A percentile compares a stretch with the other conserved stretches of the same genome.
phyloP scores from a whole-genome alignment of 2,113 vertebrate genomes.

The Collichthys lucidus region DNA sequence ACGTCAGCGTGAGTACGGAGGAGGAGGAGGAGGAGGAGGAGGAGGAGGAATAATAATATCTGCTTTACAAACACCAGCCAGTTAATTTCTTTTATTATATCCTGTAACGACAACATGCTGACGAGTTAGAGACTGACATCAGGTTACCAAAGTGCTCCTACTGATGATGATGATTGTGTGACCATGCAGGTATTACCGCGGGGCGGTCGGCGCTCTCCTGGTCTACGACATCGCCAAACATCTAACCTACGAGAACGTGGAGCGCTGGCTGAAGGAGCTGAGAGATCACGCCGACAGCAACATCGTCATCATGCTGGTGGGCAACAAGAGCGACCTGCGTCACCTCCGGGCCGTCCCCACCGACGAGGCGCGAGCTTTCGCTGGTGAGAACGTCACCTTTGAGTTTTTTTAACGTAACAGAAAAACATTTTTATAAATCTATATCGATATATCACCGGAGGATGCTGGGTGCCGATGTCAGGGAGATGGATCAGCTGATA shows the following conservation, averaged over 20 bases:
- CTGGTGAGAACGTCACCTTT: constrained; percentile 81
- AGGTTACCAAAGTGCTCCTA: neutral
- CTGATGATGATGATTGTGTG: neutral
- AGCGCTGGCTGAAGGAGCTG: constrained; percentile 98
- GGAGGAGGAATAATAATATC: too few species aligned
- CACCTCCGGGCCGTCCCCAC: constrained; percentile 98
- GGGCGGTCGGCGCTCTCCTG: constrained; percentile 95
- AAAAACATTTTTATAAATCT: too few species aligned
- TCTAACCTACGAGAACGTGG: constrained; percentile 97
- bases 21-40: too few species aligned
- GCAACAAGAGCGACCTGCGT: constrained; percentile 98
- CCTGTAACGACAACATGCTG: neutral
- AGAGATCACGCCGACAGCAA: constrained; percentile 97
- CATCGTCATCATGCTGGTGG: constrained; percentile 99
- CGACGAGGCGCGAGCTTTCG: constrained; percentile 97
- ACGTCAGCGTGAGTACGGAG: constrained; percentile 91
- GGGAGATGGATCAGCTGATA: too few species aligned
- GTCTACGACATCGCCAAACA: constrained; percentile 99
- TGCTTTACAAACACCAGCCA: too few species aligned
- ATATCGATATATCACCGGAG: too few species aligned
- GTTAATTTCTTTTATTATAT: too few species aligned
- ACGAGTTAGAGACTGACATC: neutral
- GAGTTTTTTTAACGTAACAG: neutral
- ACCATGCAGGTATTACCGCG: constrained; percentile 91
- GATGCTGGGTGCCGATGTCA: too few species aligned